Percentiles rank a stretch among this genome's conserved stretches.
phyloP scores from a whole-genome alignment of 2,888 invertebrate genomes.

The Hesperia comma region DNA sequence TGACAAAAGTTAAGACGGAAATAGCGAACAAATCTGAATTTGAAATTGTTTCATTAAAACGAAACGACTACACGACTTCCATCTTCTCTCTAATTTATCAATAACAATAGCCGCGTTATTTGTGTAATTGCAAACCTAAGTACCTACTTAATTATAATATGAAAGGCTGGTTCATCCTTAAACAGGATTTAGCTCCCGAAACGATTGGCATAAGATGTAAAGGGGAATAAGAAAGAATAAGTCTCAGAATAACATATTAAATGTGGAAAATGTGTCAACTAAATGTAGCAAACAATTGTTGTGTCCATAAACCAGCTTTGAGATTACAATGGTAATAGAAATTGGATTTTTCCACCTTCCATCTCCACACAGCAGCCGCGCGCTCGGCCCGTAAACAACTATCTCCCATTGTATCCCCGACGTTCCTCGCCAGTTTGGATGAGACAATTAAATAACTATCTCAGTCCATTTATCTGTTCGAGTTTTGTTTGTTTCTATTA shows the following conservation, averaged over 20 bases:
- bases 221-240: background rate
- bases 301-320: conserved; percentile 19
- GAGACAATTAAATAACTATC: conserved; percentile 80
- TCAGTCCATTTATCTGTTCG: conserved; percentile 73
- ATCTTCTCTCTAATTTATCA: conserved; percentile 23
- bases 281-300: conserved; percentile 30
- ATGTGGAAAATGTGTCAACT: conserved; percentile 20
- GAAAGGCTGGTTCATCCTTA: background rate
- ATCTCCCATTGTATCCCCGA: conserved; percentile 36
- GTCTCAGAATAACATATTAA: background rate
- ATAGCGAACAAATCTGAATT: conserved; percentile 32
- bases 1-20: conserved; percentile 64
- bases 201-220: background rate
- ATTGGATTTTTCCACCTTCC: conserved; percentile 34
- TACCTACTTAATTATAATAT: conserved; percentile 6
- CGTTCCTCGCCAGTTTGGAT: conserved; percentile 48
- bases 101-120: conserved; percentile 25
- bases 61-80: conserved; percentile 30
- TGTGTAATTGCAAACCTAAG: conserved; percentile 9
- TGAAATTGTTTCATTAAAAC: conserved; percentile 31
- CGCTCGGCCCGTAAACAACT: conserved; percentile 48
- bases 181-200: background rate
- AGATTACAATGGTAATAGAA: conserved; percentile 33
- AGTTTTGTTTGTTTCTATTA: conserved; percentile 81
- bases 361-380: conserved; percentile 28